phyloP scores from a whole-genome alignment of 2,113 vertebrate species.

The Coryphaenoides rupestris region DNA sequence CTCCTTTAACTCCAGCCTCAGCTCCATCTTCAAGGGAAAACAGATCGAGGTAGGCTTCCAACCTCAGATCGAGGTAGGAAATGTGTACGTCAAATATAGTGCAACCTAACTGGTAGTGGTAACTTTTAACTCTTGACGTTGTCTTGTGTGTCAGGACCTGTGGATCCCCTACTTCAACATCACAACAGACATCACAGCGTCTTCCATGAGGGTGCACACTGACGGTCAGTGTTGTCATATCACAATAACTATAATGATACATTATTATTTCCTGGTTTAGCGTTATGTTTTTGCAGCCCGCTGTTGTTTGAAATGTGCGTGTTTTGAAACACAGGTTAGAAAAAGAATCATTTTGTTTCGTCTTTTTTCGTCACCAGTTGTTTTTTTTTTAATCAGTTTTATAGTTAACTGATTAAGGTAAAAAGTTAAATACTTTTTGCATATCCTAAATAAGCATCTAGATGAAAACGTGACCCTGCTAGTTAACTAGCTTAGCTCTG shows the following conservation, averaged over 20 bases:
- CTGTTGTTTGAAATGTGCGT: background rate
- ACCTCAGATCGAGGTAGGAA: too few species aligned
- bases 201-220: slow-evolving; percentile 86
- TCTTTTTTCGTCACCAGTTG: background rate
- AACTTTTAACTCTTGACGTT: too few species aligned
- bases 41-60: slow-evolving; percentile 83
- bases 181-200: slow-evolving; percentile 91
- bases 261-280: background rate
- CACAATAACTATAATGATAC: too few species aligned
- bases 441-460: too few species aligned
- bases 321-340: background rate
- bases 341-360: background rate
- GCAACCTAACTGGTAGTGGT: too few species aligned
- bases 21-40: slow-evolving; percentile 80
- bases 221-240: slow-evolving; percentile 69
- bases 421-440: background rate
- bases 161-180: slow-evolving; percentile 92
- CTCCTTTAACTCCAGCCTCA: slow-evolving; percentile 83
- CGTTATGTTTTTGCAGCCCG: background rate
- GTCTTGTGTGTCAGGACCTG: slow-evolving; percentile 75
- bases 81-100: too few species aligned
- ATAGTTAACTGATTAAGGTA: background rate
- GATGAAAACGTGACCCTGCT: too few species aligned
- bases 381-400: background rate
- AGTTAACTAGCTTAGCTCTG: too few species aligned